Base-by-base conservation (phyloP, 2,888 invertebrate genomes). In the Epinotia ramella region DNA sequence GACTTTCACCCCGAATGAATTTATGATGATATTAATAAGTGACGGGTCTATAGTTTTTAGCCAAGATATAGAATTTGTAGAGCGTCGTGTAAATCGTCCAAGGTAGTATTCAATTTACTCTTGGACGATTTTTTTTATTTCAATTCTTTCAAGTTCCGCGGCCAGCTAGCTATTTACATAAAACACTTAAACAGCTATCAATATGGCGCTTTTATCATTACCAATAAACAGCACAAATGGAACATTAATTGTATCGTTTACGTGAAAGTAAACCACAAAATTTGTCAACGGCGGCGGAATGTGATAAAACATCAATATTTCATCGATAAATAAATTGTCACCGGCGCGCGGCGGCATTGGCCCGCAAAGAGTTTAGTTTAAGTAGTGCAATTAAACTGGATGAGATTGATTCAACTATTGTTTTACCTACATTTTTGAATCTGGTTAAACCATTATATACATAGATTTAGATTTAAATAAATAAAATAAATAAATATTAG, bases 301-400 rank as follows among this genome's bases (percentile, higher is more conserved):
- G 62, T 62, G 62, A 62, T 62, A 33, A 62, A 16, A 33, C n/a
- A 62, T 9, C 62, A 33, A 33, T 33, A 33, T 33, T 16, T 62
- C n/a, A 62, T 62, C 62, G 60, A 33, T 33, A 24, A 62, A 33
- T 33, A 24, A 62, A 16, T n/a, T 33, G 62, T 16, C 4, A 60
- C 28, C 60, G 20, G 2, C 20, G 2, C 20, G 20, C 20, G 60
- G 28, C 60, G 59, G 28, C 7, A 9, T 28, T 24, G 53, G 33
- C 62, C 33, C 33, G n/a, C 62, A 62, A 62, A 33, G 62, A 62
- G 62, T 33, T 59, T 59, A 62, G 62, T 33, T 59, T 59, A 28
- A 28, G 24, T 28, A 40, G 40, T 3, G n/a, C 62, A 16, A n/a
- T 62, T 62, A 62, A 33, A n/a, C 62, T 33, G 33, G n/a, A 62